Evolutionary conservation across 2,888 invertebrate species (phyloP).

Genomic region (Apamea anceps): DNA sequence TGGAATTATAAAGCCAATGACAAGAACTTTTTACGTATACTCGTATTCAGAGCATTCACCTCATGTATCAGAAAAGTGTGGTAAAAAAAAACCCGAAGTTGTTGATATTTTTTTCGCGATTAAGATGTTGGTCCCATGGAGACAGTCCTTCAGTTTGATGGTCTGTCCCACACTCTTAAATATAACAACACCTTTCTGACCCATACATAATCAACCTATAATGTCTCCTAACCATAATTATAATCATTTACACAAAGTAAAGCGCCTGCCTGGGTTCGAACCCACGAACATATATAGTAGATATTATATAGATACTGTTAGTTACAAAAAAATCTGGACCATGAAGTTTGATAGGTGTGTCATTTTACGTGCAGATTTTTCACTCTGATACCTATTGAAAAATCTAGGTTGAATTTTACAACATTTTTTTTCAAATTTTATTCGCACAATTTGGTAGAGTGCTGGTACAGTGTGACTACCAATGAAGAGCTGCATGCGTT

Average conservation of each 20-base stretch:
- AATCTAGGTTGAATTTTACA: neutral
- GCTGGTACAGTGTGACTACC: conserved; percentile 40
- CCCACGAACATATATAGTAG: no score
- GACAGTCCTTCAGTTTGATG: no score
- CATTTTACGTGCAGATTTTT: conserved; percentile 20
- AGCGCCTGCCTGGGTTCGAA: neutral
- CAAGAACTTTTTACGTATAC: neutral
- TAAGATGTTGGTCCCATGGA: neutral
- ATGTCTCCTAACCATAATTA: neutral
- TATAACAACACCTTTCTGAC: neutral
- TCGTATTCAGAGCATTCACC: no score
- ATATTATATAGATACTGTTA: no score
- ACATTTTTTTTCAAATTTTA: neutral
- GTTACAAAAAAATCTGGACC: neutral
- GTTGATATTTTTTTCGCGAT: neutral
- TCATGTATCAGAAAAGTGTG: neutral
- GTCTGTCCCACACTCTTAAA: no score
- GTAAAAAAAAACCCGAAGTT: no score
- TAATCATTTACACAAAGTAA: neutral
- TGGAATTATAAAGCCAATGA: neutral
- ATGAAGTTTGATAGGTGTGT: neutral
- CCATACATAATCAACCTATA: neutral
- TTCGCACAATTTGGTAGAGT: conserved; percentile 10
- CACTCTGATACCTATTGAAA: conserved; percentile 13
- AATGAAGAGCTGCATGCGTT: conserved; percentile 38